Base-by-base conservation (phyloP, 1,140 invertebrate genomes). In the Platorchestia sp. region DNA sequence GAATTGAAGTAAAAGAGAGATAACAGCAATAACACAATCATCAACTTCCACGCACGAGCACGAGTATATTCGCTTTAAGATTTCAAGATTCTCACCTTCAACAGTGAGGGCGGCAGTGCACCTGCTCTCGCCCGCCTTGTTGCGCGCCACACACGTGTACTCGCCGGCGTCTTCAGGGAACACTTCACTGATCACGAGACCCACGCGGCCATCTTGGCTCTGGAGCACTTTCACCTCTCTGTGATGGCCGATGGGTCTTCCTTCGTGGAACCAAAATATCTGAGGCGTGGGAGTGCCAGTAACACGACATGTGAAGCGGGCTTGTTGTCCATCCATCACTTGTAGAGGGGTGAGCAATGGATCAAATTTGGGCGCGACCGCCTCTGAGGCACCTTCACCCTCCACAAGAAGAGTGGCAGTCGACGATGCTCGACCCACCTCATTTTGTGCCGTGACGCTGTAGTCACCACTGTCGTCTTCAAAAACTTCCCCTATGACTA, bases 261-360 rank as follows among this genome's bases (percentile, higher is more conserved):
- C 97, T 96, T 99, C 98, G 96, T 98, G 98, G 96, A 98, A 98
- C 99, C 99, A 99, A 95, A 98, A 97, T 41, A 99, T 98, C 96
- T 98, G 98, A 7, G 99, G 99, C 51, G 97, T 98, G 40, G 99
- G 99, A 97, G 98, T 98, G n/a, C 98, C 99, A 95, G 97, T 97
- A 95, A 98, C 97, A 97, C 98, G 97, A 96, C 98, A 99, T 95
- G 97, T 98, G 89, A 99, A 98, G 96, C 98, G 97, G 45, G 99
- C 98, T 97, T 98, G 98, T 97, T 99, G 99, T 87, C 99, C 99
- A 97, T 99, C 99, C 99, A 99, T 99, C 16, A 99, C 98, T 96
- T 98, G 98, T 0, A 98, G 97, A 41, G 98, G 98, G 91, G 98
- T 97, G 95, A 99, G 97, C 96, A 98, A 98, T 96, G 98, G 98